Base-by-base conservation (phyloP, 2,888 invertebrate species). In the Nineta flava region DNA sequence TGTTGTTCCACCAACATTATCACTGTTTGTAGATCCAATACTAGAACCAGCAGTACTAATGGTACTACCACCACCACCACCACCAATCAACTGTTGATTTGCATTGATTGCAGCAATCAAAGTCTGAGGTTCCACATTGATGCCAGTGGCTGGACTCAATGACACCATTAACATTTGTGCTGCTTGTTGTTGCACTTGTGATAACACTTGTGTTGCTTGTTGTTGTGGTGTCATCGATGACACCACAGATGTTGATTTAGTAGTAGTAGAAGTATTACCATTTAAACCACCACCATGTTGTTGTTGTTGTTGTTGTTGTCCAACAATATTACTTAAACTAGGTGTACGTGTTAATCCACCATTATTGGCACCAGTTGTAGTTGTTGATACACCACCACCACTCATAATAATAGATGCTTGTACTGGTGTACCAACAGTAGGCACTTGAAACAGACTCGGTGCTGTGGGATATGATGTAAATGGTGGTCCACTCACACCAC, bases 171-270 rank as follows among this genome's bases (percentile, higher is more conserved):
- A 38, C 38, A 15, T n/a, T 38, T 38, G 38, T 7, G 38, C n/a
- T 7, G 38, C n/a, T 7, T 38, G 38, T 15, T 38, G 38, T 38
- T 38, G 38, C 38, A 15, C 15, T 15, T 38, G 38, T 15, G 38
- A 38, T 38, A 38, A n/a, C n/a, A n/a, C 12, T 10, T 7, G 7
- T 53, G 53, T 42, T 47, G 49, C 51, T 53, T 51, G 49, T 44
- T 49, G 46, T 51, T 48, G 19, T 17, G 43, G 9, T 21, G 43
- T 17, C 17, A 21, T 15, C 9, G 43, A 19, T 43, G 43, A 9
- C 15, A 19, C 21, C 9, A 13, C 2, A n/a, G n/a, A n/a, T n/a
- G n/a, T n/a, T n/a, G n/a, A n/a, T 13, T 15, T 40, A 15, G 19
- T 19, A 12, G 40, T 2, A 12, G 7, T 12, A 15, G 13, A 6